Evolutionary conservation across 1,140 invertebrate species (phyloP).

Genomic region (Ctenoplectra terminalis): DNA sequence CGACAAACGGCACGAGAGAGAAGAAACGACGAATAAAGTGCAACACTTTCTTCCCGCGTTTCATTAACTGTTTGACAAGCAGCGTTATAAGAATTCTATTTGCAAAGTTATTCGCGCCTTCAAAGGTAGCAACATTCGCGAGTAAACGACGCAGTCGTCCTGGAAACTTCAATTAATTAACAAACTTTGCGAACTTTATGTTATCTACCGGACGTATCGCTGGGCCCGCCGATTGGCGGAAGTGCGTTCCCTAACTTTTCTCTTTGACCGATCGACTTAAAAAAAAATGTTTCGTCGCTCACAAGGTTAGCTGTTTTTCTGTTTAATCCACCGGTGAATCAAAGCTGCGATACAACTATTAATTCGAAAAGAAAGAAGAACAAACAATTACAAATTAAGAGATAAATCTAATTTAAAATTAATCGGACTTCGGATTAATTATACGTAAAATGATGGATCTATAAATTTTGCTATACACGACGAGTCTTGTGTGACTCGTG

Average conservation of each 20-base stretch:
- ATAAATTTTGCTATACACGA: no score
- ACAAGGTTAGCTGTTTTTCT: no score
- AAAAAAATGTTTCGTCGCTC: not conserved
- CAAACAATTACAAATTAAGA: no score
- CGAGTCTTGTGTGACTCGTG: no score
- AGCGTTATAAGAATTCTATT: conserved; percentile 18
- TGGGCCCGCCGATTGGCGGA: not conserved
- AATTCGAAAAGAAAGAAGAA: no score
- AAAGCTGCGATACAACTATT: no score
- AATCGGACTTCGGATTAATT: no score
- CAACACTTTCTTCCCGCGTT: not conserved
- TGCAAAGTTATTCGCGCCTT: conserved; percentile 10
- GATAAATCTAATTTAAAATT: no score
- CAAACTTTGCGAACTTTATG: conserved; percentile 9
- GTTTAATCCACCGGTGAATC: no score
- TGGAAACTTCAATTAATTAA: conserved; percentile 29
- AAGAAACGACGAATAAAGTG: not conserved
- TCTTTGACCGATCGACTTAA: not conserved
- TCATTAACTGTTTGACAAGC: conserved; percentile 20
- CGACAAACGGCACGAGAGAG: not conserved
- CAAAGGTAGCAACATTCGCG: not conserved
- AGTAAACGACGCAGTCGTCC: not conserved
- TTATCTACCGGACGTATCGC: not conserved
- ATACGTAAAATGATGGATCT: no score
- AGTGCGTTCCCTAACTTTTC: not conserved